Percentiles rank a stretch among this genome's conserved stretches.
phyloP scores from a whole-genome alignment of 2,797 vertebrate species.

The Euphonia xanthogaster region DNA sequence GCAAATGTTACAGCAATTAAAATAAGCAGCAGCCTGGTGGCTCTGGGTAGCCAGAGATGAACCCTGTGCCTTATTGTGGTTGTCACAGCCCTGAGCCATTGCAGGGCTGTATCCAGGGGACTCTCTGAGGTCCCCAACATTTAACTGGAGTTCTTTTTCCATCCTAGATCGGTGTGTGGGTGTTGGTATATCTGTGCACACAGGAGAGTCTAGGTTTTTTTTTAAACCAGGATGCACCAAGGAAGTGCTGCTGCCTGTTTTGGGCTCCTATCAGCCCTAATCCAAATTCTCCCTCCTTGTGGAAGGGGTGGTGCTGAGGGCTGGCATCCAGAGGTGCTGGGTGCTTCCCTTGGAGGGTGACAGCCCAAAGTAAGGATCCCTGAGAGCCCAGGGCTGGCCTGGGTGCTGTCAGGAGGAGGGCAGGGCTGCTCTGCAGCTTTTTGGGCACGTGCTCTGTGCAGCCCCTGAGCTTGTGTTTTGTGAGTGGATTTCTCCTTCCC shows the following conservation, averaged over 20 bases:
- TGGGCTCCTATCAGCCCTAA: rapidly evolving
- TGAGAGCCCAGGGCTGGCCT: not conserved
- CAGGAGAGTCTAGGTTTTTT: not conserved
- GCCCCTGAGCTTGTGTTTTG: slow-evolving; percentile 67
- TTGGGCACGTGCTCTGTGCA: not conserved
- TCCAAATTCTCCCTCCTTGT: not conserved
- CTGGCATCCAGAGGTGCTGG: not conserved
- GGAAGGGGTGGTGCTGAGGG: rapidly evolving
- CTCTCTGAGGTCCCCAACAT: not conserved
- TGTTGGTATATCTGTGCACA: not conserved
- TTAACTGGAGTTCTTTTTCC: not conserved
- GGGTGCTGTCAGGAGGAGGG: not conserved
- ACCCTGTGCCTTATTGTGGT: not conserved
- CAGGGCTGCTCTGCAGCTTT: not conserved
- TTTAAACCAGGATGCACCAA: slow-evolving; percentile 8
- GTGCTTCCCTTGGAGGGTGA: not conserved
- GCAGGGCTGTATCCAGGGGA: not conserved
- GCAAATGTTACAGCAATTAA: not conserved
- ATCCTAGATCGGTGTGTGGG: not conserved
- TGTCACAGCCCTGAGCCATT: not conserved
- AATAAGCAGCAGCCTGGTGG: not conserved
- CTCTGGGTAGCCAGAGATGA: not conserved
- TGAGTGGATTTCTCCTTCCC: slow-evolving; percentile 21
- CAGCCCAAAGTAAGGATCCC: not conserved
- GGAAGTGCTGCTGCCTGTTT: not conserved